Conservation (phyloP, 1,140 invertebrate species). For the Drosophila oshimai region DNA sequence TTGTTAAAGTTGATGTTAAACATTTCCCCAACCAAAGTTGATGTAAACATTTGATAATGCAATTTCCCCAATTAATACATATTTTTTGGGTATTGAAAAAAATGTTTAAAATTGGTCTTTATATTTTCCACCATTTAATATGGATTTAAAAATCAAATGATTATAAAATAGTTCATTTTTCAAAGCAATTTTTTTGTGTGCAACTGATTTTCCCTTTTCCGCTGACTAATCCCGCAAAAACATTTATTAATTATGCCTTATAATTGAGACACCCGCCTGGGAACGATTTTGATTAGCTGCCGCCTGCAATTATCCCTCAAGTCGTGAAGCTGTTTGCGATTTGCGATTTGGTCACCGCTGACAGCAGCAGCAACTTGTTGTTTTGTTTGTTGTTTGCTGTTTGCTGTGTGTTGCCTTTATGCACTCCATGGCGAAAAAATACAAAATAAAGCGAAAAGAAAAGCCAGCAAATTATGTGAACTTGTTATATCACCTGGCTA, state of each 20-base stretch:
- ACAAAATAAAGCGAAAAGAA: conserved; percentile 45
- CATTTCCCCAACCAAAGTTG: too few species aligned
- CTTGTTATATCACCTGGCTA: conserved; percentile 73
- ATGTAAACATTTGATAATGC: too few species aligned
- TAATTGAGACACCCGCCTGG: conserved; percentile 58
- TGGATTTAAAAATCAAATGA: too few species aligned
- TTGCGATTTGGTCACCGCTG: conserved; percentile 47
- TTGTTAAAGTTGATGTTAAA: too few species aligned
- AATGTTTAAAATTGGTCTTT: too few species aligned
- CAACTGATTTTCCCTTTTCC: conserved; percentile 11
- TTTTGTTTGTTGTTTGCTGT: conserved; percentile 34
- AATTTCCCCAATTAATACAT: too few species aligned
- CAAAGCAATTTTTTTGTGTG: neutral
- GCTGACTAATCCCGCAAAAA: conserved; percentile 48
- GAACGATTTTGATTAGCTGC: conserved; percentile 62
- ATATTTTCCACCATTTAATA: too few species aligned
- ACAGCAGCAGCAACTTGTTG: conserved; percentile 28
- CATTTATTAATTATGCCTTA: conserved; percentile 65
- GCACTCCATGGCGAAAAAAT: neutral
- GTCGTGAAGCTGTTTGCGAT: conserved; percentile 48
- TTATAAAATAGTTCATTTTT: too few species aligned
- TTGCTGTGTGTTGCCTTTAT: too few species aligned
- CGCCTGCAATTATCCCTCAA: conserved; percentile 56
- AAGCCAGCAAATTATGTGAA: conserved; percentile 75
- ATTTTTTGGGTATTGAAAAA: too few species aligned